phyloP scores from a whole-genome alignment of 2,797 vertebrate species.

The Cuniculus paca region DNA sequence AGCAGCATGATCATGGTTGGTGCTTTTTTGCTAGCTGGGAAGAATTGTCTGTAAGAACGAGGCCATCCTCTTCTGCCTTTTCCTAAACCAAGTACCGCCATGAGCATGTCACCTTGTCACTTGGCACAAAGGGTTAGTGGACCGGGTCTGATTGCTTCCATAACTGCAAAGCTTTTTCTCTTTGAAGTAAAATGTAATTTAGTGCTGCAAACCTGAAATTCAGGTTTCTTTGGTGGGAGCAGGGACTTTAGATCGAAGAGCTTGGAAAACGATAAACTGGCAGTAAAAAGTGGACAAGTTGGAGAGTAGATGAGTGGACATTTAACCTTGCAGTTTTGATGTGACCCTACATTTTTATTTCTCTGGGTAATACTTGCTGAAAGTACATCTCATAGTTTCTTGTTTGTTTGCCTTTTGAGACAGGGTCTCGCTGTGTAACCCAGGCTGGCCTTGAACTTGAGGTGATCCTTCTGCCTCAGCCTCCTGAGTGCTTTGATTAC shows the following conservation, averaged over 20 bases:
- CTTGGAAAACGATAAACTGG: background rate
- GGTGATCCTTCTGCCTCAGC: background rate
- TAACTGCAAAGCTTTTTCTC: background rate
- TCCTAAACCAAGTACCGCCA: background rate
- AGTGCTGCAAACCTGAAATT: constrained; percentile 66
- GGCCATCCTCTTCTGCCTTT: background rate
- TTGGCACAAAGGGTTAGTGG: background rate
- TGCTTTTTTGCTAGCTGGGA: background rate
- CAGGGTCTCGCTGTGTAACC: background rate
- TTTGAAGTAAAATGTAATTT: constrained; percentile 63
- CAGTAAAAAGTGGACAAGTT: background rate
- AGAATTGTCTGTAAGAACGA: background rate
- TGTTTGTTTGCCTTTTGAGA: background rate
- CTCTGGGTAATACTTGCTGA: constrained; percentile 2
- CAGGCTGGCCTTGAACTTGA: background rate
- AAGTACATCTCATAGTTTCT: constrained; percentile 34
- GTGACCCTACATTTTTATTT: background rate
- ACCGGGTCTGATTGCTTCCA: background rate
- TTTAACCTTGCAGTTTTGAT: background rate
- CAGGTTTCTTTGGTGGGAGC: constrained; percentile 54
- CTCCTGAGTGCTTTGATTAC: background rate
- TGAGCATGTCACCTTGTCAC: background rate
- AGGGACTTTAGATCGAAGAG: background rate
- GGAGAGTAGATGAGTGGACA: background rate
- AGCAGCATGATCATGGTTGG: background rate